phyloP scores from a whole-genome alignment of 2,113 vertebrate genomes.

The Ictidomys tridecemlineatus region DNA sequence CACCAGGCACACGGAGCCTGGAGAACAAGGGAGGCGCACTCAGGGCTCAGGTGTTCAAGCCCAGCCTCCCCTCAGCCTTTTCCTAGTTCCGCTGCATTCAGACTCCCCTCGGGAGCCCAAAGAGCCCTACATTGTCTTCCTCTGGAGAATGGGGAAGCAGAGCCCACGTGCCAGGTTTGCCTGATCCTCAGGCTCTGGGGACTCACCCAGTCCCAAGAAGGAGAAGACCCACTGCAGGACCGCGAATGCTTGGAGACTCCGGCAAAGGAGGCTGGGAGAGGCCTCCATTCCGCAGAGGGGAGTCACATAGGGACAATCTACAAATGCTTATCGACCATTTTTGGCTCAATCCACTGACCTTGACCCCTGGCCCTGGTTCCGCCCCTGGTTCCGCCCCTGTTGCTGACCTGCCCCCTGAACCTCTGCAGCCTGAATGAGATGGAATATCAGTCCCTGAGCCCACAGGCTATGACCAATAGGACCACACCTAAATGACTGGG shows the following conservation, averaged over 20 bases:
- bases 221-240: conserved; percentile 67
- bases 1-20: conserved; percentile 44
- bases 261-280: neutral
- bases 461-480: neutral
- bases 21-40: neutral
- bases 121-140: neutral
- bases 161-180: neutral
- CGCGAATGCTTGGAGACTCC: neutral
- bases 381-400: neutral
- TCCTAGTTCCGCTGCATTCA: neutral
- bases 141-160: neutral
- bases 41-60: neutral
- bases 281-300: no score
- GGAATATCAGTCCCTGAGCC: neutral
- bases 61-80: fast-evolving
- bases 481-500: neutral
- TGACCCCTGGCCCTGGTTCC: neutral
- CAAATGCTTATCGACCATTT: neutral
- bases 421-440: neutral
- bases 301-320: fast-evolving
- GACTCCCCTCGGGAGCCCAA: neutral
- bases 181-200: neutral
- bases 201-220: conserved; percentile 65
- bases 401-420: neutral
- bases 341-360: neutral